Evolutionary conservation across 1,140 invertebrate genomes (phyloP).

Genomic region (roundworm (Caenorhabditis elegans)): WBcel235 BX284606.5:14057001-14057500

Average conservation of each 20-base stretch:
- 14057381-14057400: neutral
- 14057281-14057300: neutral
- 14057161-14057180: neutral
- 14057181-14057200: slow-evolving; percentile 28
- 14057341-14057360: slow-evolving; percentile 10
- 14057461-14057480: too few relatives aligned
- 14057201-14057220: slow-evolving; percentile 24
- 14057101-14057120: slow-evolving; percentile 32
- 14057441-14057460: too few relatives aligned
- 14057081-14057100: slow-evolving; percentile 17
- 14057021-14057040: too few relatives aligned
- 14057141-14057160: slow-evolving; percentile 35
- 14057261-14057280: neutral
- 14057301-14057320: slow-evolving; percentile 11
- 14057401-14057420: neutral
- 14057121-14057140: slow-evolving; percentile 22
- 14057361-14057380: neutral
- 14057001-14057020: too few relatives aligned
- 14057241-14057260: neutral
- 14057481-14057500: too few relatives aligned
- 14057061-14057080: too few relatives aligned
- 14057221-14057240: slow-evolving; percentile 34
- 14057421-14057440: too few relatives aligned
- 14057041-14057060: too few relatives aligned
- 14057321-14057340: neutral